Evolutionary conservation across 2,797 vertebrate genomes (phyloP).

Genomic region (Poeciliopsis turneri): DNA sequence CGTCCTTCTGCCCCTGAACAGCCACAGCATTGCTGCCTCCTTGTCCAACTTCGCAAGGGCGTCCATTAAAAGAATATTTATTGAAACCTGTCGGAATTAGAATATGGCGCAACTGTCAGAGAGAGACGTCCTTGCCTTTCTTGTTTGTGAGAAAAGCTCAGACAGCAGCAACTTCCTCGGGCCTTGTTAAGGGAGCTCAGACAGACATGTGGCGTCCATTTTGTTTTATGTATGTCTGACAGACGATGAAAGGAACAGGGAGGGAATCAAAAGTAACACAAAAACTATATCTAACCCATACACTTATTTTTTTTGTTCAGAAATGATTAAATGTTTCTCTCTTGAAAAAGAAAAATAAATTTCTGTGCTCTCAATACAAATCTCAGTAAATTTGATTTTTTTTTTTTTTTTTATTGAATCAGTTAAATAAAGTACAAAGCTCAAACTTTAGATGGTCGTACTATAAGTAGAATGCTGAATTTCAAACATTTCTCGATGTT

Average conservation of each 20-base stretch:
- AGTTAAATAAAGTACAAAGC: not conserved
- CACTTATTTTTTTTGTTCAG: not conserved
- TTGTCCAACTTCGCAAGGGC: not conserved
- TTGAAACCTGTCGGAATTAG: slow-evolving; percentile 14
- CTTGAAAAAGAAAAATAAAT: too few relatives aligned
- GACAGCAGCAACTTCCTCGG: not conserved
- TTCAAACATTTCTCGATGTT: not conserved
- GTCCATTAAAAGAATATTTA: slow-evolving; percentile 7
- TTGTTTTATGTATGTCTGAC: not conserved
- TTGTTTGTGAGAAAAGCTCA: not conserved
- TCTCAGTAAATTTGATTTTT: not conserved
- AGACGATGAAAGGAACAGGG: not conserved
- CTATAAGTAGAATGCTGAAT: too few relatives aligned
- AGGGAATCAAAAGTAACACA: not conserved
- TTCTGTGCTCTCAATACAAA: not conserved
- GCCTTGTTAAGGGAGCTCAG: not conserved
- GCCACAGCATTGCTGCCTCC: not conserved
- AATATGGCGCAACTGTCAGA: not conserved
- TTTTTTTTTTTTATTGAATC: too few relatives aligned
- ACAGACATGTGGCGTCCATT: not conserved
- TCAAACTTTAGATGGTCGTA: not conserved
- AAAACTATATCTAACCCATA: not conserved
- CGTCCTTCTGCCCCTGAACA: not conserved
- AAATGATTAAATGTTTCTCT: not conserved
- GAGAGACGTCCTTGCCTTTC: not conserved